phyloP scores from a whole-genome alignment of 2,888 invertebrate species.

The Hermaeophaga mercurialis region DNA sequence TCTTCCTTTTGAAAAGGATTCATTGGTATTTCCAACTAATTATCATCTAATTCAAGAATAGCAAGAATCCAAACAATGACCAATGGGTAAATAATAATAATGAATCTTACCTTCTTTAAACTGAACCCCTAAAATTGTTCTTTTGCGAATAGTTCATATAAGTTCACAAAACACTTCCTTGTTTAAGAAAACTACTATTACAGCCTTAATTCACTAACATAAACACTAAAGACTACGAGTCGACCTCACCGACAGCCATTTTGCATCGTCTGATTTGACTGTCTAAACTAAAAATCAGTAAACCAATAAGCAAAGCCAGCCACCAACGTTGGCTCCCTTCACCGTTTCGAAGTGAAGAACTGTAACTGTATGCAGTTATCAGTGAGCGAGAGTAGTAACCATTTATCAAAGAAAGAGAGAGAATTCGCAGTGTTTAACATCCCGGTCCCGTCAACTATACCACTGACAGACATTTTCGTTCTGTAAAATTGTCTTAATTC shows the following conservation, averaged over 20 bases:
- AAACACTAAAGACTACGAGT: slow-evolving; percentile 36
- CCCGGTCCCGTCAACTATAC: not conserved
- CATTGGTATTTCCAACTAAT: slow-evolving; percentile 6
- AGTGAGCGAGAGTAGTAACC: not conserved
- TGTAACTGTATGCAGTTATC: not conserved
- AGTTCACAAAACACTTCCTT: not conserved
- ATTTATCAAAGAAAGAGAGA: not conserved
- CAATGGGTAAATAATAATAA: slow-evolving; percentile 12
- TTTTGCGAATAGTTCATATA: not conserved
- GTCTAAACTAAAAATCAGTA: slow-evolving; percentile 9
- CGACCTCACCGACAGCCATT: slow-evolving; percentile 38
- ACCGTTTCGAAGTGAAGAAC: not conserved
- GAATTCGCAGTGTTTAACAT: not conserved
- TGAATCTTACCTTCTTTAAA: slow-evolving; percentile 13
- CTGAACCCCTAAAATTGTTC: not conserved
- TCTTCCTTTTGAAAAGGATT: not conserved
- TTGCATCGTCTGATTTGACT: slow-evolving; percentile 34
- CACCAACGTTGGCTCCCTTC: slow-evolving; percentile 9
- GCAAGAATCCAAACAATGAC: slow-evolving; percentile 28
- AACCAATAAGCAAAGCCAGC: slow-evolving; percentile 9
- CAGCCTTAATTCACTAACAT: slow-evolving; percentile 18
- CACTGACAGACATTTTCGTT: no score
- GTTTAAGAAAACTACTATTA: not conserved
- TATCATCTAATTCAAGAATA: not conserved
- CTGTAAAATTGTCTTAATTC: no score